These are phyloP conservation scores for Petroica traversi DNA, from an alignment of 2,113 vertebrate genomes.

Conservation along the genomic window DNA sequence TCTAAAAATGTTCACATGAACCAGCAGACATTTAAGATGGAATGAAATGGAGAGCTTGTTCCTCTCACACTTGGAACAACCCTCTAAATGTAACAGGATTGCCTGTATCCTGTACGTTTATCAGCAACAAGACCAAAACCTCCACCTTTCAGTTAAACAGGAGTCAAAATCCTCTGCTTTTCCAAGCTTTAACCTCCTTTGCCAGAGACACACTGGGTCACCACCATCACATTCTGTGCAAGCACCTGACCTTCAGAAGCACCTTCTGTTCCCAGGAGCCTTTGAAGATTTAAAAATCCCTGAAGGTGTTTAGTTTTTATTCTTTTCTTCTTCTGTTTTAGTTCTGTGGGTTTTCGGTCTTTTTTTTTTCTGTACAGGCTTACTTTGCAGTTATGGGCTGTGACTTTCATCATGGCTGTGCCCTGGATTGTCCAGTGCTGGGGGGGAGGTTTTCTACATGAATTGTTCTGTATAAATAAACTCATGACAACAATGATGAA, in stretches of 20 bases:
- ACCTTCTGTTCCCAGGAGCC: neutral
- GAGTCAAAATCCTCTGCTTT: neutral
- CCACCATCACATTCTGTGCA: neutral
- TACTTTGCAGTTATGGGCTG: conserved; percentile 6
- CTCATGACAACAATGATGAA: conserved; percentile 23
- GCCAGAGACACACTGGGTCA: neutral
- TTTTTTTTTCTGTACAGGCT: neutral
- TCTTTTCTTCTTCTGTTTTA: neutral
- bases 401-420: neutral
- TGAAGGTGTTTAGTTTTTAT: neutral
- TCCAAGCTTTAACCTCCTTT: neutral
- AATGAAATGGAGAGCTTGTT: neutral
- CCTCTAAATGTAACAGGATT: neutral
- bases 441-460: conserved; percentile 57
- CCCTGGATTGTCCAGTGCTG: conserved; percentile 43
- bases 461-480: conserved; percentile 59
- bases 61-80: neutral
- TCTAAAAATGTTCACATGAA: neutral
- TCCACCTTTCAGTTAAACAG: neutral
- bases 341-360: neutral
- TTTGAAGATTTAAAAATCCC: neutral
- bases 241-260: neutral
- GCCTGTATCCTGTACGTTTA: neutral
- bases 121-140: neutral
- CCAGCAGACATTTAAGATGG: neutral